Base-by-base conservation (phyloP, 2,888 invertebrate genomes). In the Lathronympha strigana region DNA sequence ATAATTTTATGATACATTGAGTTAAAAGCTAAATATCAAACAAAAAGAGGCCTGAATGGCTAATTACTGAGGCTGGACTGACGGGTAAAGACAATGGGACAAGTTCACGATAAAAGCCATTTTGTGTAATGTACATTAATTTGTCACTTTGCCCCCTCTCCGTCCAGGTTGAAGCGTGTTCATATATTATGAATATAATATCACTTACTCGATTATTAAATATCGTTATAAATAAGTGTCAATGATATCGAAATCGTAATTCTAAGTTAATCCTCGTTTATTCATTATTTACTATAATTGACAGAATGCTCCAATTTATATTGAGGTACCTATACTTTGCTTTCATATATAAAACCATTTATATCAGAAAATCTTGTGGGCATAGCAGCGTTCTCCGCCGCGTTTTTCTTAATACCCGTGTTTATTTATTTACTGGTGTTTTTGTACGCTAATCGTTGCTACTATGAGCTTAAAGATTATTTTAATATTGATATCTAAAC, bases 111-210 rank as follows among this genome's bases (percentile, higher is more conserved):
- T 38, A 49, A 60, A 53, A 63, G 68, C 50, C 36, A 55, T 66
- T 55, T 67, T 66, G 54, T 69, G 15, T 75, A 74, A 71, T 71
- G 72, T 71, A 75, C 72, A 43, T 82, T 75, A 71, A 70, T 80
- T 77, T 75, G 73, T 81, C 79, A 83, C 81, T 83, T 68, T 78
- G 82, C 83, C 85, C 76, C 88, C 86, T 86, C 84, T 90, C 90
- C 90, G 90, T 90, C 91, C 90, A 90, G 82, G 75, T 83, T 73
- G 71, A 87, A 82, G 81, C 84, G 90, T 91, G 90, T 90, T 90
- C 90, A 89, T 87, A 82, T 23, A 79, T 73, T 76, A 77, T 69
- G 78, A 77, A 78, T 77, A 79, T 76, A 77, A 76, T 76, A 74
- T 76, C 75, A 76, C 75, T 78, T 74, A 72, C 75, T 74, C 76